phyloP scores from a whole-genome alignment of 2,113 vertebrate genomes.

The Australoheros scitulus region DNA sequence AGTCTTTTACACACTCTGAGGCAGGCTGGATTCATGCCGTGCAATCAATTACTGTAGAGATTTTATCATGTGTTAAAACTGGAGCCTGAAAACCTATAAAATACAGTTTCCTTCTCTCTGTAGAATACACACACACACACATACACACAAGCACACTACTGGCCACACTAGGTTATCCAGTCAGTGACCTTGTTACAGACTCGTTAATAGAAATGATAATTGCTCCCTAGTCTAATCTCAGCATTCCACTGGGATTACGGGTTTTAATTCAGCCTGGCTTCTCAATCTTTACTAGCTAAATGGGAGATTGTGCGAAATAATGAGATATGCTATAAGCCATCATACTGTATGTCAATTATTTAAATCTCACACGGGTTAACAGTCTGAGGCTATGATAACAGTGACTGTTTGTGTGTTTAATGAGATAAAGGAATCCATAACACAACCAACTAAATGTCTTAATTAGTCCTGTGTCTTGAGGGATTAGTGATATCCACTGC shows the following conservation, averaged over 20 bases:
- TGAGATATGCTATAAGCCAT: slow-evolving; percentile 54
- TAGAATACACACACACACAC: neutral
- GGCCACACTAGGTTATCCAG: slow-evolving; percentile 10
- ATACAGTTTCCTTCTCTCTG: neutral
- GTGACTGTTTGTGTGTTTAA: slow-evolving; percentile 48
- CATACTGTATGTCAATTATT: slow-evolving; percentile 58
- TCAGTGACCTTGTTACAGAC: slow-evolving; percentile 42
- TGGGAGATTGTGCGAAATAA: slow-evolving; percentile 57
- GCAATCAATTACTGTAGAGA: neutral
- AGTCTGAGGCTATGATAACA: slow-evolving; percentile 29
- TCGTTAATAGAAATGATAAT: slow-evolving; percentile 63
- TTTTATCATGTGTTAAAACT: neutral
- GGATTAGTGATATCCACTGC: slow-evolving; percentile 21
- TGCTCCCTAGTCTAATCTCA: slow-evolving; percentile 49
- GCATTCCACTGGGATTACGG: slow-evolving; percentile 58
- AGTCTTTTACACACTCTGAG: neutral
- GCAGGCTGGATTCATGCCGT: neutral
- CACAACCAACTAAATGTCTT: slow-evolving; percentile 32
- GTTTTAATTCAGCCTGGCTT: slow-evolving; percentile 51
- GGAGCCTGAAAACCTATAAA: neutral
- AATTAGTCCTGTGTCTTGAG: slow-evolving; percentile 40
- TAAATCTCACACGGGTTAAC: slow-evolving; percentile 49
- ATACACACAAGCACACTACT: neutral
- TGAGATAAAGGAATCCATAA: slow-evolving; percentile 37
- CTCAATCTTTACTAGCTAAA: slow-evolving; percentile 46